A percentile compares a stretch with the other conserved stretches of the same genome.
Conservation (phyloP, 1,140 invertebrate species). For the Brachionus sp. region DNA sequence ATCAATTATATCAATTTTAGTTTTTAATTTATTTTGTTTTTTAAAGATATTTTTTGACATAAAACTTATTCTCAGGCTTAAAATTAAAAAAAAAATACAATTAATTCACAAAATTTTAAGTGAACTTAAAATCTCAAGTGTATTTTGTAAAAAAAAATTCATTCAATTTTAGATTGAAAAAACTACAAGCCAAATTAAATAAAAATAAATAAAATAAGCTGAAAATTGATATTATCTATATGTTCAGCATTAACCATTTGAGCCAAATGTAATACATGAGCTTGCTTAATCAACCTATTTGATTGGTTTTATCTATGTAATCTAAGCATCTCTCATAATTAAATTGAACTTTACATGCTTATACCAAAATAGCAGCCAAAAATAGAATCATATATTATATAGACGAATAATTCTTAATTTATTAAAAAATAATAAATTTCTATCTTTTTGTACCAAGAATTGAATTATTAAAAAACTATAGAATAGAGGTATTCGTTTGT, state of each 20-base stretch:
- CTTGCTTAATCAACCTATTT: not conserved
- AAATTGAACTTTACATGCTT: not conserved
- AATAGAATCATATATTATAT: not conserved
- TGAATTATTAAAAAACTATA: not conserved
- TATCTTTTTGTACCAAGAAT: not conserved
- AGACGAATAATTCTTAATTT: not conserved
- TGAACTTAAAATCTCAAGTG: not conserved
- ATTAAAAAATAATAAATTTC: not conserved
- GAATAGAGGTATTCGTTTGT: not conserved
- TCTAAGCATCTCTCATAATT: conserved; percentile 22
- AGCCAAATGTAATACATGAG: not conserved
- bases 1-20: too few relatives aligned
- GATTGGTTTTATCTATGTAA: not conserved
- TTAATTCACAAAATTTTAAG: too few relatives aligned
- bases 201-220: not conserved
- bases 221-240: not conserved
- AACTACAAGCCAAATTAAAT: not conserved
- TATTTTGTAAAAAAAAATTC: not conserved
- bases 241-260: not conserved
- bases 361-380: not conserved
- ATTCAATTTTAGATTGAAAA: not conserved
- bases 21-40: too few relatives aligned
- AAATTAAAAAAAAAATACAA: too few relatives aligned
- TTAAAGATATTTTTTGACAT: too few relatives aligned
- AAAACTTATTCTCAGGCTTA: too few relatives aligned